Percentiles rank a stretch among this genome's conserved stretches.
Conservation (phyloP, 2,888 invertebrate genomes). For the Drosophila tanythrix region DNA sequence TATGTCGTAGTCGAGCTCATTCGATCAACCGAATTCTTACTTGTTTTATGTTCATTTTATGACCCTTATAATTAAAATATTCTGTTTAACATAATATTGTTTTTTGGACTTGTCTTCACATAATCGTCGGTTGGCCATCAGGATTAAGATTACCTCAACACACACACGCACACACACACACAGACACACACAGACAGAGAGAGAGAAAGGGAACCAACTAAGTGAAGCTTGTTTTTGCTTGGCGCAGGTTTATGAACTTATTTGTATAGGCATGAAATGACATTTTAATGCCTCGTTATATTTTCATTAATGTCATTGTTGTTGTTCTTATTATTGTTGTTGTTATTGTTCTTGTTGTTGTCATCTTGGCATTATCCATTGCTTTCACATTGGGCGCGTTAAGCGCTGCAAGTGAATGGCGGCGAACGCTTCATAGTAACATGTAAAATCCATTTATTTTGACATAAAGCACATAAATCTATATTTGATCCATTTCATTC, state of each 20-base stretch:
- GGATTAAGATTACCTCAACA: slow-evolving; percentile 58
- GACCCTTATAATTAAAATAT: background rate
- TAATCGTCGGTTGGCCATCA: background rate
- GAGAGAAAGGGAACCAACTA: slow-evolving; percentile 10
- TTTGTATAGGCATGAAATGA: slow-evolving; percentile 69
- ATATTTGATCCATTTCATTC: slow-evolving; percentile 76
- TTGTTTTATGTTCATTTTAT: background rate
- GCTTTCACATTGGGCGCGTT: slow-evolving; percentile 14
- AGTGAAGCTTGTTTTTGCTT: slow-evolving; percentile 8
- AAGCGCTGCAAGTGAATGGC: slow-evolving; percentile 8
- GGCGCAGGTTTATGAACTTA: slow-evolving; percentile 43
- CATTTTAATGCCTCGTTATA: slow-evolving; percentile 75
- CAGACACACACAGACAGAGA: background rate
- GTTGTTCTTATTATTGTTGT: slow-evolving; percentile 35
- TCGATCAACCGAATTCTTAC: background rate
- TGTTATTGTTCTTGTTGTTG: slow-evolving; percentile 39
- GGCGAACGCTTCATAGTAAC: slow-evolving; percentile 55
- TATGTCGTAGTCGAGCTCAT: background rate
- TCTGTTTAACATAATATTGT: background rate
- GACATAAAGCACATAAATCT: slow-evolving; percentile 77
- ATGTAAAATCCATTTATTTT: slow-evolving; percentile 80
- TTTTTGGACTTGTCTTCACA: background rate
- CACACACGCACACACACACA: slow-evolving; percentile 33
- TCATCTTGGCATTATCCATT: slow-evolving; percentile 18
- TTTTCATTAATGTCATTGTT: slow-evolving; percentile 66